phyloP scores from a whole-genome alignment of 2,113 vertebrate genomes.

The Nothocercus julius region DNA sequence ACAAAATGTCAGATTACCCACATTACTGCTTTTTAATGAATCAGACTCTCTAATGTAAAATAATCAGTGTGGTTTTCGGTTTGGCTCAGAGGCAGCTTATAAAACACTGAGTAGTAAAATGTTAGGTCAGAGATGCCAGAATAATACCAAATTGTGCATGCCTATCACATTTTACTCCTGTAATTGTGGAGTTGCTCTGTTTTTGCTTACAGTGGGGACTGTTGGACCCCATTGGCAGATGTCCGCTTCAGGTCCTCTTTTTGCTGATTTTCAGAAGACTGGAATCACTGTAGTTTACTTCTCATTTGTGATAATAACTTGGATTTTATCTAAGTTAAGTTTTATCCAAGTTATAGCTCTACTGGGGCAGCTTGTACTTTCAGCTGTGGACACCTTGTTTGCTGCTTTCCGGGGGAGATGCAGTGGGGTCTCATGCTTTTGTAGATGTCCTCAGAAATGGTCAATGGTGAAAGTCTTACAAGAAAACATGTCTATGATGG shows the following conservation, averaged over 20 bases:
- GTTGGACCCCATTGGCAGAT: not conserved
- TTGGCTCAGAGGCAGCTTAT: slow-evolving; percentile 34
- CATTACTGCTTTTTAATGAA: slow-evolving; percentile 48
- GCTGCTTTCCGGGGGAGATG: not conserved
- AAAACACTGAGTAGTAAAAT: slow-evolving; percentile 40
- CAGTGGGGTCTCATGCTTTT: not conserved
- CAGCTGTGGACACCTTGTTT: not conserved
- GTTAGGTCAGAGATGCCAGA: slow-evolving; percentile 23
- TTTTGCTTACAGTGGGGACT: not conserved
- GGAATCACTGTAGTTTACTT: not conserved
- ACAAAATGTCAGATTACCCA: slow-evolving; percentile 7
- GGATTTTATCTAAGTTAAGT: not conserved
- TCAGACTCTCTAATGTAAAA: slow-evolving; percentile 36
- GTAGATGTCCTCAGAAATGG: not conserved
- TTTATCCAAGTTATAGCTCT: not conserved
- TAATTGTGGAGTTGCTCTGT: not conserved
- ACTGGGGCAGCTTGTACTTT: not conserved
- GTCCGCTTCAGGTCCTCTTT: not conserved
- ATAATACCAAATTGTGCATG: not conserved
- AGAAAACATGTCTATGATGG: not conserved
- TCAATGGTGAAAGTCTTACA: not conserved
- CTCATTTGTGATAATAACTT: not conserved
- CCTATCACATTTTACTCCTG: slow-evolving; percentile 18
- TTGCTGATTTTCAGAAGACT: not conserved
- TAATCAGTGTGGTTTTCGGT: slow-evolving; percentile 7